Base-by-base conservation (phyloP, 2,797 vertebrate species). In the Triplophysa yarkandensis region DNA sequence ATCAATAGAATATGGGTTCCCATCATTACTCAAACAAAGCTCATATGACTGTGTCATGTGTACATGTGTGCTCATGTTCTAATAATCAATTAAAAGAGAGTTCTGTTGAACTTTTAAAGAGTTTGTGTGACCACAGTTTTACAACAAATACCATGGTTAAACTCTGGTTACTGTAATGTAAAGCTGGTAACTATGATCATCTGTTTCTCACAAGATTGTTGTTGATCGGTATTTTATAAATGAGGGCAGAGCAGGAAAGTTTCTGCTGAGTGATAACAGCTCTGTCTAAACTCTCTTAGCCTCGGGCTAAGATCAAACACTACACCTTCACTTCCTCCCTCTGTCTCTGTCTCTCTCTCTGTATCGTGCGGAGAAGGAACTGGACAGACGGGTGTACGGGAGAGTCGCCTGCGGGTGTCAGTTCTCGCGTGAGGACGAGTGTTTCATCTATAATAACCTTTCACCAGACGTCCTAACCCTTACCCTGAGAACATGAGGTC, bases 201-300 rank as follows among this genome's bases (percentile, higher is more conserved):
- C 8, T 11, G 34, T 36, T 36, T 36, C 34, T 36, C 34, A 10
- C 11, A 36, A 7, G 23, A 14, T 39, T 23, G 34, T 63, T 25
- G 48, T 11, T 50, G 48, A n/a, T 6, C 17, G 19, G n/a, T 4
- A 25, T 54, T 25, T 25, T 5, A 6, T 25, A 55, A 16, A 28
- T 3, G 52, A 55, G 52, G 50, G 14, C 50, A 25, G 21, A 11
- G 50, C 13, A 52, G 50, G 10, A 52, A 69, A 48, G 83, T 76
- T 74, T 65, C 82, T 74, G 83, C 87, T 80, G 87, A 90, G 89
- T 48, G 57, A 71, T 71, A 2, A 34, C 69, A 80, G 80, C 81
- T 41, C 87, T 93, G 86, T 93, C 90, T 93, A 93, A 93, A 92
- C 92, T 93, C 87, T 87, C 85, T 77, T 87, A 82, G 87, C 92